Evolutionary conservation across 2,113 vertebrate species (phyloP).

Genomic region (Petrocephalus zakoni): DNA sequence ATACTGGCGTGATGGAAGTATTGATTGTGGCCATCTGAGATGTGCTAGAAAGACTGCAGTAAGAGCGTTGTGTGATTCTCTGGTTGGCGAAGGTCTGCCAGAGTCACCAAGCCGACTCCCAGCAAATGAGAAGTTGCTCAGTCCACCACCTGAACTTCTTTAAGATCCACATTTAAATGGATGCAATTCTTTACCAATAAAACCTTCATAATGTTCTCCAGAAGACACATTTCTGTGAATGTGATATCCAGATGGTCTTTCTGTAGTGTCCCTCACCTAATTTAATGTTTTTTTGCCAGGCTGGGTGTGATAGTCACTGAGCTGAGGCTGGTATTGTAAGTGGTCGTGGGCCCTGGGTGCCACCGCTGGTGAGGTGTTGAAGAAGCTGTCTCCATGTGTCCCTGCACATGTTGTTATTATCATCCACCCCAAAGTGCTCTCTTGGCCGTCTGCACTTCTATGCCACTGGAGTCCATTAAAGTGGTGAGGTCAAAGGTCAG

Average conservation of each 20-base stretch:
- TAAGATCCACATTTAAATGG: not conserved
- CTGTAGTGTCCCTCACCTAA: not conserved
- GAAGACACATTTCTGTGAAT: not conserved
- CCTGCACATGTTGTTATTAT: not conserved
- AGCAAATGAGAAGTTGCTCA: not conserved
- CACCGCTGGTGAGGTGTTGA: not conserved
- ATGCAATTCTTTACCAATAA: not conserved
- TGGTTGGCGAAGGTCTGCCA: not conserved
- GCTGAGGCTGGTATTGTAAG: not conserved
- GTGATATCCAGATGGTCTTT: not conserved
- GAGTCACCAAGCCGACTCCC: not conserved
- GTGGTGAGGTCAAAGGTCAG: not conserved
- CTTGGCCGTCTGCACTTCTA: not conserved
- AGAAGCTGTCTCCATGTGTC: not conserved
- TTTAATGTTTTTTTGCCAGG: not conserved
- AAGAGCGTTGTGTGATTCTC: not conserved
- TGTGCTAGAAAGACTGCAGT: not conserved
- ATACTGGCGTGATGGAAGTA: conserved; percentile 30
- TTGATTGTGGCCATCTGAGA: conserved; percentile 29
- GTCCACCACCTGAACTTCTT: not conserved
- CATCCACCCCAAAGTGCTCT: not conserved
- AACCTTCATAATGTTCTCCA: not conserved
- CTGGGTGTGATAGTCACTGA: not conserved
- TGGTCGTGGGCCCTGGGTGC: not conserved
- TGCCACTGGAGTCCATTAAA: not conserved